phyloP scores from a whole-genome alignment of 2,797 vertebrate genomes.

The Acanthurus lineatus region DNA sequence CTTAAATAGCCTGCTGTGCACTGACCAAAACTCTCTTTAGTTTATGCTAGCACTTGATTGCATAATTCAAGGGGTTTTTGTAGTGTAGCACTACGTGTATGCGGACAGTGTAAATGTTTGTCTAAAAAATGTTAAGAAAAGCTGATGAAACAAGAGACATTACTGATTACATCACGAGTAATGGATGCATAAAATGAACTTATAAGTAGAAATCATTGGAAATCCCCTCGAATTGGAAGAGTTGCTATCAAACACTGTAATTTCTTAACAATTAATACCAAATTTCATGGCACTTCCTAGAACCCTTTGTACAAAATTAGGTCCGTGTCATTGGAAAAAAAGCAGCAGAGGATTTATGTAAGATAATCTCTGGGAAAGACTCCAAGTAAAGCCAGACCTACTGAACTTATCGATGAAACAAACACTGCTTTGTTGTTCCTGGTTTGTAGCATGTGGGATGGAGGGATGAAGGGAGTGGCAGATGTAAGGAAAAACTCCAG shows the following conservation, averaged over 20 bases:
- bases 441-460: constrained; percentile 60
- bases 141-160: too few relatives aligned
- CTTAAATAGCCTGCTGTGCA: neutral
- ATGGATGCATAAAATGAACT: too few relatives aligned
- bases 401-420: constrained; percentile 72
- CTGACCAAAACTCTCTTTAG: too few relatives aligned
- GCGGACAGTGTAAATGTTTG: too few relatives aligned
- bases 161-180: too few relatives aligned
- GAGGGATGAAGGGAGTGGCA: constrained; percentile 67
- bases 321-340: neutral
- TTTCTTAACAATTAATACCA: neutral
- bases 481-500: constrained; percentile 54
- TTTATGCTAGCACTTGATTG: too few relatives aligned
- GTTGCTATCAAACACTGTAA: neutral
- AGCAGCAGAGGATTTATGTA: constrained; percentile 25
- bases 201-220: too few relatives aligned
- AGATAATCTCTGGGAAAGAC: constrained; percentile 32
- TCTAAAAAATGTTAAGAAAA: too few relatives aligned
- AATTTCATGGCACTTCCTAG: too few relatives aligned
- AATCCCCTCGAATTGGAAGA: too few relatives aligned
- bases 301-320: neutral
- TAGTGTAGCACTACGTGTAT: too few relatives aligned
- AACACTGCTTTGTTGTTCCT: constrained; percentile 68
- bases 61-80: too few relatives aligned
- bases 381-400: constrained; percentile 50